Evolutionary conservation across 1,140 invertebrate genomes (phyloP).

Genomic region (Bradynema listronoti): DNA sequence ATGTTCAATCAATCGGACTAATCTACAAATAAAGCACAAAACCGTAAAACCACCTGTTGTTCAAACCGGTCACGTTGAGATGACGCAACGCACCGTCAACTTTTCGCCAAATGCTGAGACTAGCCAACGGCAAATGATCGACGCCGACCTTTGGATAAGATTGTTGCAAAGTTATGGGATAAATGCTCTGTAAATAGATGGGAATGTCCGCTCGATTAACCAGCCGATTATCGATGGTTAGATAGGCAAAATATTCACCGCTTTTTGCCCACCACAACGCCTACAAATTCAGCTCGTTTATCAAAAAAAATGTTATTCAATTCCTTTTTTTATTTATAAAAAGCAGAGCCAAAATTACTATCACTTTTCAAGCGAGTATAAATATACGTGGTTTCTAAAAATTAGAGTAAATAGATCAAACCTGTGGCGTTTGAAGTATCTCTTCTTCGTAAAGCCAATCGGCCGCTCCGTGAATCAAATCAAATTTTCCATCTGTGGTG

Average conservation of each 20-base stretch:
- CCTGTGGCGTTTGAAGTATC: conserved; percentile 38
- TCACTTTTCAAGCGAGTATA: no score
- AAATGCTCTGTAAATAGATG: conserved; percentile 18
- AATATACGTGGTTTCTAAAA: no score
- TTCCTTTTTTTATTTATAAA: no score
- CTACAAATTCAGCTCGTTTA: no score
- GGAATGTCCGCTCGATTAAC: conserved; percentile 37
- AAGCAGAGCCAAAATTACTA: no score
- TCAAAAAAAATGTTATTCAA: no score
- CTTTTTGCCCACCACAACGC: conserved; percentile 53
- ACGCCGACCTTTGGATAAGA: conserved; percentile 53
- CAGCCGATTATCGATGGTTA: conserved; percentile 41
- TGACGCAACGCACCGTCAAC: conserved; percentile 20
- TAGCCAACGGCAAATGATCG: conserved; percentile 31
- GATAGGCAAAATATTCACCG: conserved; percentile 44
- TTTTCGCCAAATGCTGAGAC: conserved; percentile 29
- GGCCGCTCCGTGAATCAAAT: conserved; percentile 45
- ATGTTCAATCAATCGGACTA: no score
- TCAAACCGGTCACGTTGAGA: conserved; percentile 15
- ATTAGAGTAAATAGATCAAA: no score
- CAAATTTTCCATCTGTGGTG: conserved; percentile 28
- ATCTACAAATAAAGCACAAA: not conserved
- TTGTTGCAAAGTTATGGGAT: conserved; percentile 18
- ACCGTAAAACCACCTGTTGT: conserved; percentile 16
- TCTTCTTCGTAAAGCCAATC: conserved; percentile 57